Conservation (phyloP, 2,113 vertebrate species). For the Eidolon helvum region DNA sequence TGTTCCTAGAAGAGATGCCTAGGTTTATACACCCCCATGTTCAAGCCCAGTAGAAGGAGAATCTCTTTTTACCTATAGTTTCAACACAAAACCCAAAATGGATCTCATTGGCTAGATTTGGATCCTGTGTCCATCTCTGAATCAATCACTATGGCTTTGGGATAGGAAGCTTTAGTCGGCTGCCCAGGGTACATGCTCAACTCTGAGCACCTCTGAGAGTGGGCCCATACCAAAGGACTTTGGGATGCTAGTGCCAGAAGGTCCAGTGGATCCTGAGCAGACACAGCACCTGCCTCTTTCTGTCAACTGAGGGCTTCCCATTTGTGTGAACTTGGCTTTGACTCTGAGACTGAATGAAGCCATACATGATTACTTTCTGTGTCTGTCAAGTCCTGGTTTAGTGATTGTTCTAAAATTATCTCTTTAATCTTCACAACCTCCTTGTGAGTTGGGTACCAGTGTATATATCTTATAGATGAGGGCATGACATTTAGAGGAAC, state of each 20-base stretch:
- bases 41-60: not conserved
- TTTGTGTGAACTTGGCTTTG: not conserved
- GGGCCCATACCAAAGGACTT: not conserved
- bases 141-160: not conserved
- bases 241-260: not conserved
- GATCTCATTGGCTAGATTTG: not conserved
- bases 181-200: not conserved
- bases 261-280: not conserved
- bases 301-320: not conserved
- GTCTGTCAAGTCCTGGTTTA: not conserved
- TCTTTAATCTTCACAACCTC: not conserved
- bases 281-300: not conserved
- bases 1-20: not conserved
- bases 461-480: not conserved
- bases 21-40: not conserved
- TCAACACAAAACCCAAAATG: not conserved
- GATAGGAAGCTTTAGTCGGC: not conserved
- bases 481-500: not conserved
- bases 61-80: not conserved
- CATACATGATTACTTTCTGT: not conserved
- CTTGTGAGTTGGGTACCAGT: not conserved
- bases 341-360: not conserved
- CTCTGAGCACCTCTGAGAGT: not conserved
- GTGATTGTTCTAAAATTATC: not conserved
- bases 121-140: not conserved